Conservation (phyloP, 2,113 vertebrate genomes). For the zebrafish (Danio rerio) region GRCz12tu NC_133195.1:5725001-5725500, state of each 20-base stretch:
- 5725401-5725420: conserved; percentile 32
- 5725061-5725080: no score
- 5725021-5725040: no score
- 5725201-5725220: conserved; percentile 64
- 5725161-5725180: conserved; percentile 63
- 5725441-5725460: background rate
- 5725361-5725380: conserved; percentile 23
- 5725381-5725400: background rate
- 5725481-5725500: background rate
- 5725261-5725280: conserved; percentile 59
- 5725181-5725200: conserved; percentile 58
- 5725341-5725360: conserved; percentile 45
- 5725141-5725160: conserved; percentile 43
- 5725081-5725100: background rate
- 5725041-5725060: no score
- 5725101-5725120: background rate
- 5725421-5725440: background rate
- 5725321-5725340: conserved; percentile 45
- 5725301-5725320: conserved; percentile 54
- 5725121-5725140: conserved; percentile 53
- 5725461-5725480: conserved; percentile 4
- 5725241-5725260: conserved; percentile 58
- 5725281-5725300: conserved; percentile 39
- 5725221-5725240: conserved; percentile 71
- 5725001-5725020: no score